These are phyloP conservation scores for Habrosyne pyritoides DNA, from an alignment of 2,888 invertebrate genomes.

Conservation along the genomic window DNA sequence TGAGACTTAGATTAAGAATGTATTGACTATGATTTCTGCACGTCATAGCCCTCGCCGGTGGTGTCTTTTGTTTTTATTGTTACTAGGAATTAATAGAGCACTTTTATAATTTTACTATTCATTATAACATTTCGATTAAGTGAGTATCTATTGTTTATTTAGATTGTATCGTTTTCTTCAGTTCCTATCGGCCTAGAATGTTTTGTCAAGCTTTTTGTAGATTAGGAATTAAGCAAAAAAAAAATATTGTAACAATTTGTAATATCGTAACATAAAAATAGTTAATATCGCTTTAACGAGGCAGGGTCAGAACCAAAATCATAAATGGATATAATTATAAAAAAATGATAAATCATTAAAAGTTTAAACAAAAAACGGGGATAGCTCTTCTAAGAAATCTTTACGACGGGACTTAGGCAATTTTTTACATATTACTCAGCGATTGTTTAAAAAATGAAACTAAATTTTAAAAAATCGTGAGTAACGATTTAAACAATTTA, in stretches of 20 bases:
- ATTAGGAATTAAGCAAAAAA: slow-evolving; percentile 36
- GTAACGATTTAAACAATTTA: not conserved
- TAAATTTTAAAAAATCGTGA: not conserved
- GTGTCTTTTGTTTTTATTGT: slow-evolving; percentile 28
- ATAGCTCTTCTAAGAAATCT: slow-evolving; percentile 66
- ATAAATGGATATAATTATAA: slow-evolving; percentile 52
- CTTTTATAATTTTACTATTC: slow-evolving; percentile 48
- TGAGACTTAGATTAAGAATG: slow-evolving; percentile 63
- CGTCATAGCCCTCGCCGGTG: slow-evolving; percentile 22
- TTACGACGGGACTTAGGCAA: slow-evolving; percentile 33
- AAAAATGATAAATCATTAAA: slow-evolving; percentile 53
- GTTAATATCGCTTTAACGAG: slow-evolving; percentile 78
- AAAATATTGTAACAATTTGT: slow-evolving; percentile 54
- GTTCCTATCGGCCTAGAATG: slow-evolving; percentile 81
- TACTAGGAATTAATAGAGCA: slow-evolving; percentile 34
- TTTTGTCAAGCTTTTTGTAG: slow-evolving; percentile 74
- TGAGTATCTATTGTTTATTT: slow-evolving; percentile 45
- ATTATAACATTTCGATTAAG: slow-evolving; percentile 33
- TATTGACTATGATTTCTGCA: slow-evolving; percentile 41
- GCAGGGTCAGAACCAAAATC: slow-evolving; percentile 81
- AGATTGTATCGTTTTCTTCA: slow-evolving; percentile 56
- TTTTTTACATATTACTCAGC: slow-evolving; percentile 17
- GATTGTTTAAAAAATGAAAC: not conserved
- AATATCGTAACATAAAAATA: slow-evolving; percentile 68
- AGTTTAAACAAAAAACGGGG: slow-evolving; percentile 47